phyloP scores from a whole-genome alignment of 2,888 invertebrate genomes.

The Zhuqinia jingwanae region DNA sequence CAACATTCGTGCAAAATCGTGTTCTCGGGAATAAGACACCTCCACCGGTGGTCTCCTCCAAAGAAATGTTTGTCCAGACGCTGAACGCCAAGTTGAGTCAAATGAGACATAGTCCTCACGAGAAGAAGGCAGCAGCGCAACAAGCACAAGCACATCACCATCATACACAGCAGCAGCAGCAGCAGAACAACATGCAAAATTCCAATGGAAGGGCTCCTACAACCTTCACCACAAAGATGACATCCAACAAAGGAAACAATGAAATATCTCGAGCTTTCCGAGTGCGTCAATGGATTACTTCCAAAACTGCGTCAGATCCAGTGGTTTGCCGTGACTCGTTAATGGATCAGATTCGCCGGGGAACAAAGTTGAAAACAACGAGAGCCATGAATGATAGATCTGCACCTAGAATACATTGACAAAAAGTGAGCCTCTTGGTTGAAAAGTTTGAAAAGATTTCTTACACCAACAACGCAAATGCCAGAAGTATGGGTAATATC shows the following conservation, averaged over 20 bases:
- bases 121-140: slow-evolving; percentile 62
- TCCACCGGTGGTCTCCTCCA: slow-evolving; percentile 75
- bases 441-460: slow-evolving; percentile 74
- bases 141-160: background rate
- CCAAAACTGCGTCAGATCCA: slow-evolving; percentile 86
- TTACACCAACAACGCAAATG: slow-evolving; percentile 35
- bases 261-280: slow-evolving; percentile 80
- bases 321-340: slow-evolving; percentile 91
- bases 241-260: slow-evolving; percentile 75
- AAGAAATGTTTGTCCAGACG: slow-evolving; percentile 78
- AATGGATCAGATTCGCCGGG: slow-evolving; percentile 96
- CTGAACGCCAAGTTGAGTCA: slow-evolving; percentile 77
- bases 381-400: slow-evolving; percentile 91
- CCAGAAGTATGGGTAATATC: slow-evolving; percentile 14
- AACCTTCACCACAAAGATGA: slow-evolving; percentile 73
- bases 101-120: slow-evolving; percentile 75
- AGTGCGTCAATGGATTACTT: slow-evolving; percentile 87
- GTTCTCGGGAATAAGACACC: slow-evolving; percentile 77
- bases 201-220: slow-evolving; percentile 59
- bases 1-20: slow-evolving; percentile 76
- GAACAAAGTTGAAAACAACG: slow-evolving; percentile 90
- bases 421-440: slow-evolving; percentile 77
- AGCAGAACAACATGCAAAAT: slow-evolving; percentile 45
- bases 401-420: slow-evolving; percentile 91
- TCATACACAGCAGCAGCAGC: slow-evolving; percentile 33